Evolutionary conservation across 2,113 vertebrate genomes (phyloP).

Genomic region (Pseudopipra pipra): DNA sequence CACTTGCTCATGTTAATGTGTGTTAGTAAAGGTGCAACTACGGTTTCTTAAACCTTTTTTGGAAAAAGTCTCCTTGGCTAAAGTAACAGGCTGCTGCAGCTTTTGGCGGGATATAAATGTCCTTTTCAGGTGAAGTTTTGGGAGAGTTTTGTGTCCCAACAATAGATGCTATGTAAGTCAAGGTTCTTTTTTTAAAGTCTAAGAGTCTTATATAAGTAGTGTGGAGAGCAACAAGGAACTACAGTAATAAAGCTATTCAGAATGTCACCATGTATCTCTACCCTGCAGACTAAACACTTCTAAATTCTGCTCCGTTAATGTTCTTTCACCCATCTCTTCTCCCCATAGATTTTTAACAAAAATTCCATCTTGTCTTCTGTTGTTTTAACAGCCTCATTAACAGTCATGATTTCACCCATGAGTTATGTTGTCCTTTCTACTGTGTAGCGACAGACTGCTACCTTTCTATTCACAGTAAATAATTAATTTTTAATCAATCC

Average conservation of each 20-base stretch:
- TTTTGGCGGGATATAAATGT: not conserved
- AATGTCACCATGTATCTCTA: not conserved
- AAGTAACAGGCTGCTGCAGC: not conserved
- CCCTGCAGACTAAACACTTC: not conserved
- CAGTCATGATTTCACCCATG: not conserved
- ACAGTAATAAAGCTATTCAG: not conserved
- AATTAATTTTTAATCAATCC: not conserved
- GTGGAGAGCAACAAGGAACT: not conserved
- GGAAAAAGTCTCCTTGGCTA: not conserved
- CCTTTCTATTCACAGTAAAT: not conserved
- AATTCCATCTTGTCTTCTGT: not conserved
- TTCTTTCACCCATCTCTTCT: not conserved
- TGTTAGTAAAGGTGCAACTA: not conserved
- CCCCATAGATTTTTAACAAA: fast-evolving
- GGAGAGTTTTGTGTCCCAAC: not conserved
- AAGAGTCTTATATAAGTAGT: not conserved
- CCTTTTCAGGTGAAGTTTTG: not conserved
- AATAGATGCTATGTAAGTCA: not conserved
- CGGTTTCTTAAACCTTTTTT: not conserved
- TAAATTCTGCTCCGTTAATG: not conserved
- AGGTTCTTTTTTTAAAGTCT: not conserved
- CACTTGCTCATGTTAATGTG: not conserved
- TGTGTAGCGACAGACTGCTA: fast-evolving
- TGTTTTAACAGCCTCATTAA: not conserved
- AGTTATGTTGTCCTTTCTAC: not conserved